Conservation (phyloP, 2,113 vertebrate genomes). For the Amphilophus citrinellus region DNA sequence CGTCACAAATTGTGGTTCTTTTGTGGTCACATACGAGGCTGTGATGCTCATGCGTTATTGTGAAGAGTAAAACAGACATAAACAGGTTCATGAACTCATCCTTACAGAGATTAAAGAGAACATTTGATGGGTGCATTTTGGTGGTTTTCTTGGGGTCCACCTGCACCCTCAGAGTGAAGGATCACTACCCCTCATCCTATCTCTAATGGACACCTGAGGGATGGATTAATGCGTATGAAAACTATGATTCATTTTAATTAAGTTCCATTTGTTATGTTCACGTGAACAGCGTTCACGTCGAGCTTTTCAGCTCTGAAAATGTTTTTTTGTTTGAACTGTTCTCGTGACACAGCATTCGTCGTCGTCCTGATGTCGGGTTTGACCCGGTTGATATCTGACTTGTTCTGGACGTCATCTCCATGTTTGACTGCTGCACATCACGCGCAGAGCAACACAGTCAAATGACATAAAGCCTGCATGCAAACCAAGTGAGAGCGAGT, state of each 20-base stretch:
- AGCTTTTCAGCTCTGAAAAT: no score
- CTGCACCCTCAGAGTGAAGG: background rate
- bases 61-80: background rate
- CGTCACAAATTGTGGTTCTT: background rate
- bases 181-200: no score
- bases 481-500: background rate
- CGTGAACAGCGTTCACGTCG: fast-evolving
- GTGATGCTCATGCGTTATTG: background rate
- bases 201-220: background rate
- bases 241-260: fast-evolving
- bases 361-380: fast-evolving
- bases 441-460: background rate
- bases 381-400: background rate
- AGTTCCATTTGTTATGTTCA: background rate
- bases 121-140: background rate
- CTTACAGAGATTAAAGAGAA: no score
- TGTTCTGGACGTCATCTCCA: background rate
- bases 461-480: background rate
- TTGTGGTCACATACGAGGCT: fast-evolving
- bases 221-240: background rate
- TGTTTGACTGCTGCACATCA: background rate
- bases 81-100: fast-evolving
- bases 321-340: no score
- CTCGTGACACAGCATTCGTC: no score
- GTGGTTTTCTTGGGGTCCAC: background rate